Conservation (phyloP, 2,113 vertebrate genomes). For the Piprites chloris region DNA sequence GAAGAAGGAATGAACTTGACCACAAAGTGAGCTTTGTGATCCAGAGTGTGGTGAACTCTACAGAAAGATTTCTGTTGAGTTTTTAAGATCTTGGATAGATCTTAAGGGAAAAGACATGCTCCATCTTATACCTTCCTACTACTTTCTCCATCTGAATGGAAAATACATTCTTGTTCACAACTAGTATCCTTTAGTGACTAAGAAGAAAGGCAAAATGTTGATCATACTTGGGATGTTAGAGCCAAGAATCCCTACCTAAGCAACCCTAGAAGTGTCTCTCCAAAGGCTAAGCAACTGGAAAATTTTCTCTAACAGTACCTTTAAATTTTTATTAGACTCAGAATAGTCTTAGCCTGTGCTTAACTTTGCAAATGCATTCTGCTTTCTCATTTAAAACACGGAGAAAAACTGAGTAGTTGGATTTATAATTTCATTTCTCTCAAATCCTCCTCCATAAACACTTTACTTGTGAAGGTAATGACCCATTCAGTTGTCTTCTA, state of each 20-base stretch:
- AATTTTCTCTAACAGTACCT: background rate
- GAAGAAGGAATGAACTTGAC: background rate
- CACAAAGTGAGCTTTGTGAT: background rate
- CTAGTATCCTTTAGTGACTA: background rate
- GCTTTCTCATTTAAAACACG: background rate
- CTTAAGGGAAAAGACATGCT: background rate
- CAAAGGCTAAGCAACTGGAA: background rate
- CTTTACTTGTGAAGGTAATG: background rate
- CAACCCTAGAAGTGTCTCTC: background rate
- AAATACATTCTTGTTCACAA: background rate
- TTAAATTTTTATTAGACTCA: background rate
- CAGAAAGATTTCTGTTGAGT: background rate
- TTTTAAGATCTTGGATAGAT: background rate
- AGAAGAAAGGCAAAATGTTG: background rate
- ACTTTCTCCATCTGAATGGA: background rate
- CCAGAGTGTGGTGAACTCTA: background rate
- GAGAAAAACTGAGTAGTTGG: background rate
- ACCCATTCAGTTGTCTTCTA: background rate
- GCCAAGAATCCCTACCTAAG: background rate
- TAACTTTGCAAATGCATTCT: background rate
- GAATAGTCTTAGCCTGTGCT: background rate
- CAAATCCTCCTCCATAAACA: constrained; percentile 7
- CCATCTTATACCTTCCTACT: background rate
- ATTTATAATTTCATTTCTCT: background rate
- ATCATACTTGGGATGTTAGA: background rate